phyloP scores from a whole-genome alignment of 2,888 invertebrate species.

The Cloeon dipterum region DNA sequence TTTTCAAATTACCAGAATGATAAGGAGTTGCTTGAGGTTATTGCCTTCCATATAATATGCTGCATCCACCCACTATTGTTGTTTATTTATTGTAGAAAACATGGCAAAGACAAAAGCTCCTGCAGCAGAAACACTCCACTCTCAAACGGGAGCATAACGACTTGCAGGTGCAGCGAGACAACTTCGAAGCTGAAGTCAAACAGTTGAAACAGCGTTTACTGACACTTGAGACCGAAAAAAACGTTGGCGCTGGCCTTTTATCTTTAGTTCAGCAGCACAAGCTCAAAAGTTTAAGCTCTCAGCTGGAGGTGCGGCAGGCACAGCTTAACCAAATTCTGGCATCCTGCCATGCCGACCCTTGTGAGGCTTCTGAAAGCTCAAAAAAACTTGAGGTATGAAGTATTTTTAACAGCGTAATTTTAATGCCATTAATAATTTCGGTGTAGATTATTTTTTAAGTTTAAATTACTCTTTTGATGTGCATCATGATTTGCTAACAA shows the following conservation, averaged over 20 bases:
- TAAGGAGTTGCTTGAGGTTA: conserved; percentile 43
- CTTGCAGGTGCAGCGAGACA: conserved; percentile 49
- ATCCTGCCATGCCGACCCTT: conserved; percentile 28
- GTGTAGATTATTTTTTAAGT: too few relatives aligned
- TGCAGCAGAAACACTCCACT: conserved; percentile 26
- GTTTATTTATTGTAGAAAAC: too few relatives aligned
- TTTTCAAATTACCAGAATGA: conserved; percentile 71
- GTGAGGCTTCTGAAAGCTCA: conserved; percentile 23
- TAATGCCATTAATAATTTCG: too few relatives aligned
- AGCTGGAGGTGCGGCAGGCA: conserved; percentile 42
- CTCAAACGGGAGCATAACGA: conserved; percentile 40
- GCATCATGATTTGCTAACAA: too few relatives aligned
- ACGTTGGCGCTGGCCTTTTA: conserved; percentile 36
- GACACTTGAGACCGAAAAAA: conserved; percentile 41
- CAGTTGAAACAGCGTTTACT: conserved; percentile 36
- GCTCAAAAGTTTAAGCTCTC: conserved; percentile 34
- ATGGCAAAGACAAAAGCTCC: conserved; percentile 12
- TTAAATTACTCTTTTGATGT: too few relatives aligned
- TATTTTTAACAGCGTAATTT: too few relatives aligned
- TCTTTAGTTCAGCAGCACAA: conserved; percentile 61
- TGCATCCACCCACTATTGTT: background rate
- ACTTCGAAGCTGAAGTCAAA: conserved; percentile 47
- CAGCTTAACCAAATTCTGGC: conserved; percentile 40
- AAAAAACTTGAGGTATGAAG: conserved; percentile 29
- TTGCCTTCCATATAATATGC: conserved; percentile 10